Evolutionary conservation across 2,888 invertebrate genomes (phyloP).

Genomic region (Andrena trimmerana): DNA sequence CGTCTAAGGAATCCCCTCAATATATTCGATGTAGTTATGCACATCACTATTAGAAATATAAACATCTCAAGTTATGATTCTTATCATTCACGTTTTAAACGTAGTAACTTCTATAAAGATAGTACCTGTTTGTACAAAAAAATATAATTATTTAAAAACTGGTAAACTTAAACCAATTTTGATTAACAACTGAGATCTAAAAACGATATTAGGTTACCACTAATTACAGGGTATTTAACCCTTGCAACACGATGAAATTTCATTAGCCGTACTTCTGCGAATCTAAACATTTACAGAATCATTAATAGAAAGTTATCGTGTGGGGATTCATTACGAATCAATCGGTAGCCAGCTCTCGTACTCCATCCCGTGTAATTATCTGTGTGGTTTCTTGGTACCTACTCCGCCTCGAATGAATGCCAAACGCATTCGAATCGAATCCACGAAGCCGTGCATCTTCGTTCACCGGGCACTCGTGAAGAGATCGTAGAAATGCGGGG

Average conservation of each 20-base stretch:
- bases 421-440: constrained; percentile 65
- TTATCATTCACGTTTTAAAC: too few relatives aligned
- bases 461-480: constrained; percentile 38
- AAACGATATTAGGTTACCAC: too few relatives aligned
- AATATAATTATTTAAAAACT: too few relatives aligned
- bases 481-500: constrained; percentile 45
- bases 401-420: constrained; percentile 66
- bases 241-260: neutral
- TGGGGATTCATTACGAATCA: constrained; percentile 18
- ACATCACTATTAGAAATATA: too few relatives aligned
- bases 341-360: constrained; percentile 55
- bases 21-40: too few relatives aligned
- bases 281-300: neutral
- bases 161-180: too few relatives aligned
- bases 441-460: constrained; percentile 51
- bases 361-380: constrained; percentile 40
- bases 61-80: too few relatives aligned
- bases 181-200: too few relatives aligned
- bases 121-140: too few relatives aligned
- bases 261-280: neutral
- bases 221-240: neutral
- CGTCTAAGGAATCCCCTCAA: too few relatives aligned
- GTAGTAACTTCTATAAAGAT: too few relatives aligned
- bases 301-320: constrained; percentile 17
- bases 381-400: constrained; percentile 57